Evolutionary conservation across 2,113 vertebrate species (phyloP), one percentile per base, ranked within the genome.

Genomic region (Ivindomyrus marchei): DNA sequence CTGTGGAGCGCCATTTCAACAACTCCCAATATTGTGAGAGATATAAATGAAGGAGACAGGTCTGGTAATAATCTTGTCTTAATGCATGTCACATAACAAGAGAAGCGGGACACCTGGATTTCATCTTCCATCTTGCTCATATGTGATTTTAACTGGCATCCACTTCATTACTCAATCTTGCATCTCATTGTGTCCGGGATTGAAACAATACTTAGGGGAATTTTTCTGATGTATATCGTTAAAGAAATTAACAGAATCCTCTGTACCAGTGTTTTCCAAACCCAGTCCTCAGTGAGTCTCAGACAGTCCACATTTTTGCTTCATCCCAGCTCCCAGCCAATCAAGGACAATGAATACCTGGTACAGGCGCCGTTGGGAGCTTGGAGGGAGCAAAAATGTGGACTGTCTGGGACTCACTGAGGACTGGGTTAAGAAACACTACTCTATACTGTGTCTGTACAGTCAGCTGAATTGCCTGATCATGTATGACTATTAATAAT

Each of bases 61-160:
- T 87, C n/a, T 11, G 17, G n/a, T 87, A 36, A 87, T 39, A 21
- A 80, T 49, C 27, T 53, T 8, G 86, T 50, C 86, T 19, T 53
- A 36, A 87, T 53, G 31, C 86, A 39, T 39, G 84, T 86, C 84
- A 86, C 46, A 47, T 86, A 50, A 86, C 84, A 86, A 31, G 45
- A 47, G 45, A 86, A 27, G 46, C 3, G 47, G 84, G n/a, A 13
- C 24, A 50, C 84, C 46, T 47, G 47, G 17, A 62, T 15, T 58
- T 21, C 36, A 36, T 24, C 21, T 31, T 8, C 27, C 86, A 9
- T 53, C 39, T 88, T 10, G 13, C 27, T 53, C 50, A 17, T 42
- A 39, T 39, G 7, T 36, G 36, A 45, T 45, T 88, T 39, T 45
- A 42, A 39, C 36, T 42, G 56, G 56, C 19, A 42, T 66, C 87